Evolutionary conservation across 2,888 invertebrate genomes (phyloP).

Genomic region (Rhodophaea formosa): DNA sequence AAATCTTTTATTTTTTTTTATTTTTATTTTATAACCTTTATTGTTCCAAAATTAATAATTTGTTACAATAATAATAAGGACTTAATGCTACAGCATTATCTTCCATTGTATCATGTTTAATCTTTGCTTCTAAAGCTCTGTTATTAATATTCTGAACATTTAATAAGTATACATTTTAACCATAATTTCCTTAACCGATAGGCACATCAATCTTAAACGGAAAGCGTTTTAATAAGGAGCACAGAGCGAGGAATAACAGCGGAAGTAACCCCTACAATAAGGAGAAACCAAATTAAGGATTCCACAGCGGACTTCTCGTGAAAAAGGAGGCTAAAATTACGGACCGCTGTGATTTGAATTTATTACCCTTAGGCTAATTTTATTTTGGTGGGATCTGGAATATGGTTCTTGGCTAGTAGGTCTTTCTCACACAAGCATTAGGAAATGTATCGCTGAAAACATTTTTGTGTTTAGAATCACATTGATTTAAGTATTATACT

Average conservation of each 20-base stretch:
- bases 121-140: no score
- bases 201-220: slow-evolving; percentile 23
- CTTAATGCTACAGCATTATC: no score
- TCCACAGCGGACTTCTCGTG: slow-evolving; percentile 66
- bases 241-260: slow-evolving; percentile 59
- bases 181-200: slow-evolving; percentile 33
- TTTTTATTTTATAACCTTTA: no score
- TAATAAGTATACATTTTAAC: slow-evolving; percentile 23
- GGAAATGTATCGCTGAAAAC: no score
- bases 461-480: no score
- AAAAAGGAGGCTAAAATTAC: slow-evolving; percentile 73
- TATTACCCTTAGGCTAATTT: slow-evolving; percentile 75
- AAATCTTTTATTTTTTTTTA: no score
- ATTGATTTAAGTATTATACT: no score
- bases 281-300: slow-evolving; percentile 74
- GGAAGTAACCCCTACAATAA: slow-evolving; percentile 65
- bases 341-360: slow-evolving; percentile 76
- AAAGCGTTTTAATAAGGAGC: slow-evolving; percentile 42
- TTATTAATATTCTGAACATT: no score
- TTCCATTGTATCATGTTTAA: no score
- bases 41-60: no score
- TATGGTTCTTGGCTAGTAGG: slow-evolving; percentile 49
- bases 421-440: not conserved
- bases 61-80: no score
- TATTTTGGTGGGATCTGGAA: slow-evolving; percentile 60